Conservation (phyloP, 2,797 vertebrate genomes). For the Sebastes hubbsi region DNA sequence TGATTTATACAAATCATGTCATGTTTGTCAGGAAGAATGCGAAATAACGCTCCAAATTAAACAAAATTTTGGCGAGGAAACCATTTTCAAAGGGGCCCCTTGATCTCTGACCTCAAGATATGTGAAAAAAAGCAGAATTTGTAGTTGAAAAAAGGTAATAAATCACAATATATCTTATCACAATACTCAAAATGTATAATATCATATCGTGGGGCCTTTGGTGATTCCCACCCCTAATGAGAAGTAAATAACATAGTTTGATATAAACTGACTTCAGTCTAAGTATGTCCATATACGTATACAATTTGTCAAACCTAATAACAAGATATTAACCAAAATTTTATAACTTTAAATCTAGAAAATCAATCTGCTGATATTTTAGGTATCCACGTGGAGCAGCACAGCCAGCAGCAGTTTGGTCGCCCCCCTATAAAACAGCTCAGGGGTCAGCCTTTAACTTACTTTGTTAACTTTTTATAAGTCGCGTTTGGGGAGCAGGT, state of each 20-base stretch:
- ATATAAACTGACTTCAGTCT: background rate
- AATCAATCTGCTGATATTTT: background rate
- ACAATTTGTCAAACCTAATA: background rate
- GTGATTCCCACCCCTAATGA: too few species aligned
- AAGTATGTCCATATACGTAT: background rate
- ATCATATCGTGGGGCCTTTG: too few species aligned
- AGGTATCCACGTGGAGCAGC: background rate
- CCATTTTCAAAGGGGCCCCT: too few species aligned
- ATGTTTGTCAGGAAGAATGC: too few species aligned
- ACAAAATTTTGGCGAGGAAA: too few species aligned
- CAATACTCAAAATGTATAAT: too few species aligned
- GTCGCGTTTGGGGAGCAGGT: slow-evolving; percentile 25
- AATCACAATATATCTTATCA: too few species aligned
- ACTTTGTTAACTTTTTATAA: slow-evolving; percentile 41
- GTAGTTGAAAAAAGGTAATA: too few species aligned
- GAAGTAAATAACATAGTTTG: background rate
- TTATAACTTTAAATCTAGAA: background rate
- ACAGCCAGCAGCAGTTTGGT: background rate
- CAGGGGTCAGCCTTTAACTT: slow-evolving; percentile 27
- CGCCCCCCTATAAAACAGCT: slow-evolving; percentile 8
- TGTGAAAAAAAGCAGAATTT: too few species aligned
- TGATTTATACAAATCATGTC: too few species aligned
- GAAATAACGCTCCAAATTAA: too few species aligned
- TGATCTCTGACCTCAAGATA: too few species aligned
- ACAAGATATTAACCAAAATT: background rate